Base-by-base conservation (phyloP, 2,888 invertebrate genomes). In the Pristionchus mayeri region DNA sequence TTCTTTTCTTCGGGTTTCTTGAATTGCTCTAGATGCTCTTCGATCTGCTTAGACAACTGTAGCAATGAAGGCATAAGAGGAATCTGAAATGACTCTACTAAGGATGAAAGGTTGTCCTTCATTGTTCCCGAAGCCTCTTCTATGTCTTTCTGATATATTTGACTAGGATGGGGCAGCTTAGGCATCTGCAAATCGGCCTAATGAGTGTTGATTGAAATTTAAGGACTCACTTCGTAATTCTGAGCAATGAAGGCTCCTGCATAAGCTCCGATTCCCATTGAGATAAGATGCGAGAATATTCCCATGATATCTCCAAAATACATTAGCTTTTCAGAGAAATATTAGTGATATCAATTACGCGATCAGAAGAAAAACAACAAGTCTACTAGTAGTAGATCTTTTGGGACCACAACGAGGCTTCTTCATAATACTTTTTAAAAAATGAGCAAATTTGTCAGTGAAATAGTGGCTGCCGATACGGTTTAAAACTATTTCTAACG, bases 191-290 rank as follows among this genome's bases (percentile, higher is more conserved):
- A 80, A 80, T 6, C 48, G 44, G 24, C 24, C 60, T 48, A 48
- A 11, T 48, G 11, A 7, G 16, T 7, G 48, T 48, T 7, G 48
- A 48, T 7, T 48, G 16, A 7, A 52, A 13, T 18, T 21, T 7
- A 3, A 30, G 16, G 44, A 16, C 71, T 57, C n/a, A 89, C 89
- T 81, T 89, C 87, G 48, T 89, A 88, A 84, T 89, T 89, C 85
- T 89, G 89, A 57, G 87, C 89, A 21, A 85, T 85, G 71, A 86
- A 89, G 0, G 87, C 86, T 40, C 89, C 89, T n/a, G 87, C 89
- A 71, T 89, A 89, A 13, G 86, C 83, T 84, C 89, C 89, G 63
- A 88, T 78, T 30, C 86, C 84, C 85, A 89, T 85, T 48, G 89
- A 71, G 71, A 89, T 13, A 6, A 89, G 60, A 50, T 89, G 89